phyloP scores from a whole-genome alignment of 2,797 vertebrate genomes.

The Lycodopsis pacificus region DNA sequence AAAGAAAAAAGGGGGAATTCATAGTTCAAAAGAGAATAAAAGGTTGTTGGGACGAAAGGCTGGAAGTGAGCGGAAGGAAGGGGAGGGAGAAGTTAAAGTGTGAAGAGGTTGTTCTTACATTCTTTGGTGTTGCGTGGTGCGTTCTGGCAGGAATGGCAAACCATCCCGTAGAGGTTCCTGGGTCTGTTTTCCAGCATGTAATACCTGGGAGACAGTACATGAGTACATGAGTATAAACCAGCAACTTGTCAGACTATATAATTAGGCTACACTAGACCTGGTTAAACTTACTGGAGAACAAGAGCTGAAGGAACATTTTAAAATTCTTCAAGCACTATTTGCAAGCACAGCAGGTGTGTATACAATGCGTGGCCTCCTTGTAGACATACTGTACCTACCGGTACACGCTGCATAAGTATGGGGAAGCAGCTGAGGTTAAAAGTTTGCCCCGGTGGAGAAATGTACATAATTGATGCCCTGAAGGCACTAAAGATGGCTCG shows the following conservation, averaged over 20 bases:
- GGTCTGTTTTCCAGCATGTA: slow-evolving; percentile 95
- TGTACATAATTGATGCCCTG: slow-evolving; percentile 64
- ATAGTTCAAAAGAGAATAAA: slow-evolving; percentile 11
- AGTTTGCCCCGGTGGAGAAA: slow-evolving; percentile 62
- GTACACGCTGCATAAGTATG: slow-evolving; percentile 18
- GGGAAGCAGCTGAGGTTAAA: slow-evolving; percentile 62
- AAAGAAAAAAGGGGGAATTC: slow-evolving; percentile 11
- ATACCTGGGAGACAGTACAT: slow-evolving; percentile 88
- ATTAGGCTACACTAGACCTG: not conserved
- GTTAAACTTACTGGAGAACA: not conserved
- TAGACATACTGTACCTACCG: slow-evolving; percentile 24
- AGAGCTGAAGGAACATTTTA: not conserved
- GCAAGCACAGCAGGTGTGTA: slow-evolving; percentile 17
- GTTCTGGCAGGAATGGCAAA: slow-evolving; percentile 95
- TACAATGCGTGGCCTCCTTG: not conserved
- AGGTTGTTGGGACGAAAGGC: not conserved
- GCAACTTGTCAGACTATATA: not conserved
- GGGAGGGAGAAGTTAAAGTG: not conserved
- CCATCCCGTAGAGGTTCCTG: slow-evolving; percentile 94
- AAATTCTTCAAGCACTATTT: not conserved
- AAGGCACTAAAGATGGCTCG: slow-evolving; percentile 41
- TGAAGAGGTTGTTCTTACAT: slow-evolving; percentile 86
- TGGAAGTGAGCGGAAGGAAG: slow-evolving; percentile 10
- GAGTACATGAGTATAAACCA: not conserved
- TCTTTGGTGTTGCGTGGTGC: slow-evolving; percentile 95